Evolutionary conservation across 2,888 invertebrate species (phyloP), one percentile per base, ranked within the genome.

Genomic region (Catocala nupta): DNA sequence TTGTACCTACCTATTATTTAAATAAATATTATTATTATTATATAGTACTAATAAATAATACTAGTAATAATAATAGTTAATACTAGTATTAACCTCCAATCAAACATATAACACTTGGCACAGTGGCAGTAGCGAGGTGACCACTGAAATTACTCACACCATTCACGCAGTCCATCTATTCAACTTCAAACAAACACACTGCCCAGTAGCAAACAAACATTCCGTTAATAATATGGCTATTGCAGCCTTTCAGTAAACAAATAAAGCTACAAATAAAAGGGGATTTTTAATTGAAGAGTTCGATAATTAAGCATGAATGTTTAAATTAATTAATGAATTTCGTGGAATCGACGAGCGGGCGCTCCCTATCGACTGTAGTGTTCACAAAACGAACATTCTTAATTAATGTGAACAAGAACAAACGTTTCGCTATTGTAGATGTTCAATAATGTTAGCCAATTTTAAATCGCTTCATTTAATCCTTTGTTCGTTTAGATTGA

Each of bases 301-400:
- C 90, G 87, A 92, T 93, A 93, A 92, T 92, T 90, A 92, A 91
- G 88, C 89, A 89, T 91, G 90, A 91, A 91, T 92, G 89, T 92
- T 92, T 90, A 91, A 92, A 91, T 92, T 90, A 90, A 92, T 92
- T 90, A 91, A 87, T 86, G 89, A 88, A 90, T 85, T 90, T 89
- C 86, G 87, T 82, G 82, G 87, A 88, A 89, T 85, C 82, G 82
- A 77, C 70, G 70, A 39, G 63, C 71, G 69, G 57, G 63, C 69
- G 77, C 71, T 64, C 71, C 71, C 78, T 76, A 81, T 81, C 79
- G 73, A 61, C 76, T 82, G 82, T 84, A 86, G 85, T 83, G 82
- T 78, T 86, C 81, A 77, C 83, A 77, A 88, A 87, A 86, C 81
- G 86, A 88, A 87, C 87, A 86, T 88, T 84, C 86, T 89, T 90